Evolutionary conservation across 2,797 vertebrate species (phyloP).

Genomic region (Chloroceryle amazona): DNA sequence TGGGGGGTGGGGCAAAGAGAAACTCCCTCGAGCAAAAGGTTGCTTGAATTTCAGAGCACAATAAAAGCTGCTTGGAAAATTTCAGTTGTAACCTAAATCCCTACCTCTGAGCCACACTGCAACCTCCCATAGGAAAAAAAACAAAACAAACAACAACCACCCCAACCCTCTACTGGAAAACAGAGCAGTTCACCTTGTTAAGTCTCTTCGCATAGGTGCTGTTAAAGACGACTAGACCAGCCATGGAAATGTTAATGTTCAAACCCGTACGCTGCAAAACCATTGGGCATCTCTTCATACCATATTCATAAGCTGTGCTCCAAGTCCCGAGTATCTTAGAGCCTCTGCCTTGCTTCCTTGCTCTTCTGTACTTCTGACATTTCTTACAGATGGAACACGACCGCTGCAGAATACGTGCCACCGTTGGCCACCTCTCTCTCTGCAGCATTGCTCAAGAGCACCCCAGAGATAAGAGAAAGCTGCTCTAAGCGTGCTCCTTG

Average conservation of each 20-base stretch:
- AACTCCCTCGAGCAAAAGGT: constrained; percentile 29
- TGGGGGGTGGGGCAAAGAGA: constrained; percentile 15
- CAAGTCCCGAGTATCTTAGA: neutral
- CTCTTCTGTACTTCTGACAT: constrained; percentile 1
- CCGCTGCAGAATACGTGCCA: neutral
- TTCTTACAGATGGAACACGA: neutral
- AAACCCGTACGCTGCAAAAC: neutral
- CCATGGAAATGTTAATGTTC: neutral
- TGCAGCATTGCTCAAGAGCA: neutral
- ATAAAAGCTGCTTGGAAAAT: constrained; percentile 61
- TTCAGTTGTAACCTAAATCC: constrained; percentile 65
- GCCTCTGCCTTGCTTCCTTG: neutral
- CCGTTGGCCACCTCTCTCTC: neutral
- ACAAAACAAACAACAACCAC: neutral
- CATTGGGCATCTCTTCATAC: neutral
- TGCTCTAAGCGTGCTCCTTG: constrained; percentile 46
- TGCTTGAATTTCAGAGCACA: constrained; percentile 61
- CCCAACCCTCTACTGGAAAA: neutral
- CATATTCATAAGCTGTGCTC: neutral
- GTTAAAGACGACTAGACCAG: neutral
- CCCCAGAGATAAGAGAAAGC: constrained; percentile 50
- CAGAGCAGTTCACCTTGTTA: neutral
- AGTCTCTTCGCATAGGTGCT: neutral
- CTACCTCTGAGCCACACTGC: constrained; percentile 28
- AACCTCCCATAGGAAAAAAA: neutral